phyloP scores from a whole-genome alignment of 2,888 invertebrate genomes.

The Spodoptera exigua region DNA sequence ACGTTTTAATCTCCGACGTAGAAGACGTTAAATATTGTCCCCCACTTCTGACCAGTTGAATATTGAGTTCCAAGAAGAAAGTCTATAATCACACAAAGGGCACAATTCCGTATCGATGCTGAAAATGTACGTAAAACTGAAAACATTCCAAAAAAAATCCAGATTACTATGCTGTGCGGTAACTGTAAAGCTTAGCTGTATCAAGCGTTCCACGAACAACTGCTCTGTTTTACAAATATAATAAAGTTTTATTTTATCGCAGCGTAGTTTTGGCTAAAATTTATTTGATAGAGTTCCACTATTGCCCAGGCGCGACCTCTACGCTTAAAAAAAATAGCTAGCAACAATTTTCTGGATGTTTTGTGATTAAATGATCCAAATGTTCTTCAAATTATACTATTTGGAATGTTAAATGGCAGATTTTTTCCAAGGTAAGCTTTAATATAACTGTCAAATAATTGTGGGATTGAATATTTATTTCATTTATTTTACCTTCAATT shows the following conservation, averaged over 20 bases:
- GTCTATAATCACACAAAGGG: too few relatives aligned
- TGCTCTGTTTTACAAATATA: conserved; percentile 46
- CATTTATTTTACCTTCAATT: too few relatives aligned
- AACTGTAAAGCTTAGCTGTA: conserved; percentile 28
- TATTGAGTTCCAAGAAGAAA: too few relatives aligned
- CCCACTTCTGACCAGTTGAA: too few relatives aligned
- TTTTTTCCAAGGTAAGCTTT: conserved; percentile 1
- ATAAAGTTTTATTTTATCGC: conserved; percentile 55
- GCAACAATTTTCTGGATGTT: conserved; percentile 39
- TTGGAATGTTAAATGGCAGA: conserved; percentile 20
- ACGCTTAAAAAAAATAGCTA: conserved; percentile 35
- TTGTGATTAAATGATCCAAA: conserved; percentile 21
- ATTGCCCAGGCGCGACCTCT: conserved; percentile 27
- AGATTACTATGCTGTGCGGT: conserved; percentile 12
- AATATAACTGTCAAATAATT: too few relatives aligned
- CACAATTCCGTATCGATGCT: too few relatives aligned
- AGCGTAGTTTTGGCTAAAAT: conserved; percentile 45
- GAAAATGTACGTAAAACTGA: too few relatives aligned
- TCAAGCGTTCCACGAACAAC: conserved; percentile 49
- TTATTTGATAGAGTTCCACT: conserved; percentile 49
- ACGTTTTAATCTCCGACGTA: too few relatives aligned
- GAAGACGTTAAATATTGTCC: too few relatives aligned
- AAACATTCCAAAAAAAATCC: too few relatives aligned
- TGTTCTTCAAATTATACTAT: conserved; percentile 13
- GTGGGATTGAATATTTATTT: too few relatives aligned